Evolutionary conservation across 1,140 invertebrate genomes (phyloP).

Genomic region (Nomia melanderi): DNA sequence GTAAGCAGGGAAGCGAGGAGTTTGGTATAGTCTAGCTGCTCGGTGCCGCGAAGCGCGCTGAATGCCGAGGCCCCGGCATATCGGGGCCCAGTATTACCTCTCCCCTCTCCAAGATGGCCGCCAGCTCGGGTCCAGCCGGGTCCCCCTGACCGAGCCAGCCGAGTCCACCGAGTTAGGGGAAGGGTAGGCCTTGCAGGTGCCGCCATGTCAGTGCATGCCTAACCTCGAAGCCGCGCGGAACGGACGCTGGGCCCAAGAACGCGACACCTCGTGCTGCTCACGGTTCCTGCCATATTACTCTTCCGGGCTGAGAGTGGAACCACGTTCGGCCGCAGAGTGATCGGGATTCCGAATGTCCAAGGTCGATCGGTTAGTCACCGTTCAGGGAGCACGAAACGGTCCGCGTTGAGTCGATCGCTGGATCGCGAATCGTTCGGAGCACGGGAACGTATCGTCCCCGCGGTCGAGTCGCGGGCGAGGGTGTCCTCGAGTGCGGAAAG

Average conservation of each 20-base stretch:
- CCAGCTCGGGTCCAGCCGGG: conserved; percentile 71
- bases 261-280: conserved; percentile 62
- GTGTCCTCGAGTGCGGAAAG: conserved; percentile 5
- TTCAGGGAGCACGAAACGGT: not conserved
- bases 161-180: conserved; percentile 69
- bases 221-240: conserved; percentile 77
- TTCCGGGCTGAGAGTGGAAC: not conserved
- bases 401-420: not conserved
- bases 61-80: conserved; percentile 58
- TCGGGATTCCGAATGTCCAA: conserved; percentile 10
- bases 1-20: conserved; percentile 38
- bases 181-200: conserved; percentile 78
- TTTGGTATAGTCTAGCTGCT: conserved; percentile 66
- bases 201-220: conserved; percentile 81
- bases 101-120: conserved; percentile 80
- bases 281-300: conserved; percentile 8
- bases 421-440: not conserved
- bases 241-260: conserved; percentile 69
- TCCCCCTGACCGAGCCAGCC: conserved; percentile 69
- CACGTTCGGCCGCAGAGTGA: not conserved
- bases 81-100: conserved; percentile 48
- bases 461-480: not conserved
- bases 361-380: conserved; percentile 9
- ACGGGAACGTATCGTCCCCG: not conserved
- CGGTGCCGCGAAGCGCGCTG: conserved; percentile 59